Evolutionary conservation across 1,140 invertebrate genomes (phyloP).

Genomic region (Drosophila elegans): DNA sequence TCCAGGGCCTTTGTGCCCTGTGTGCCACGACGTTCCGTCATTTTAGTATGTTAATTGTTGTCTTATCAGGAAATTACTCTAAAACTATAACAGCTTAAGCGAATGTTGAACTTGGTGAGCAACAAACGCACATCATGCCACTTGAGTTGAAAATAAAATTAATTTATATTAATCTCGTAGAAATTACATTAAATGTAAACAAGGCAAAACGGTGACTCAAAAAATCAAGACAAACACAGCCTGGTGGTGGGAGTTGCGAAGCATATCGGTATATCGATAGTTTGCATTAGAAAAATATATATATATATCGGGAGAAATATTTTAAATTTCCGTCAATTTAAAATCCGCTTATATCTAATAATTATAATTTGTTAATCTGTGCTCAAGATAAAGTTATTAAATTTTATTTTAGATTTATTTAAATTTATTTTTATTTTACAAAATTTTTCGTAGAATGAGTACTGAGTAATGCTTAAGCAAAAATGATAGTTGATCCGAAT

Average conservation of each 20-base stretch:
- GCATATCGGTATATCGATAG: background rate
- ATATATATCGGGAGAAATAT: too few relatives aligned
- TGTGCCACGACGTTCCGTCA: slow-evolving; percentile 92
- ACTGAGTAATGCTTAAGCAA: too few relatives aligned
- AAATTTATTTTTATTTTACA: too few relatives aligned
- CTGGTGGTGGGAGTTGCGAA: slow-evolving; percentile 3
- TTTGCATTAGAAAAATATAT: too few relatives aligned
- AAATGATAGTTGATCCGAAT: too few relatives aligned
- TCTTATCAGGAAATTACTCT: background rate
- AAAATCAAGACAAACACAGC: slow-evolving; percentile 20
- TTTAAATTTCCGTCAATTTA: too few relatives aligned
- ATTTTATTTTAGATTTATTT: too few relatives aligned
- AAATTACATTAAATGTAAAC: slow-evolving; percentile 37
- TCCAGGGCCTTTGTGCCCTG: slow-evolving; percentile 95
- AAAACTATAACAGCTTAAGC: background rate
- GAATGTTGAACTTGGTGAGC: background rate
- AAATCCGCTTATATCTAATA: too few relatives aligned
- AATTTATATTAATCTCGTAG: slow-evolving; percentile 12
- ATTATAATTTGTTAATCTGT: too few relatives aligned
- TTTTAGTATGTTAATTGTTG: slow-evolving; percentile 73
- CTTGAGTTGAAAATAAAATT: slow-evolving; percentile 5
- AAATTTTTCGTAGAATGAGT: too few relatives aligned
- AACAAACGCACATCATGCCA: slow-evolving; percentile 15
- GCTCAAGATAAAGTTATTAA: too few relatives aligned
- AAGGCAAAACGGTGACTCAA: slow-evolving; percentile 29